A percentile compares a stretch with the other conserved stretches of the same genome.
phyloP scores from a whole-genome alignment of 2,797 vertebrate species.

The Pangasius mekongensis region DNA sequence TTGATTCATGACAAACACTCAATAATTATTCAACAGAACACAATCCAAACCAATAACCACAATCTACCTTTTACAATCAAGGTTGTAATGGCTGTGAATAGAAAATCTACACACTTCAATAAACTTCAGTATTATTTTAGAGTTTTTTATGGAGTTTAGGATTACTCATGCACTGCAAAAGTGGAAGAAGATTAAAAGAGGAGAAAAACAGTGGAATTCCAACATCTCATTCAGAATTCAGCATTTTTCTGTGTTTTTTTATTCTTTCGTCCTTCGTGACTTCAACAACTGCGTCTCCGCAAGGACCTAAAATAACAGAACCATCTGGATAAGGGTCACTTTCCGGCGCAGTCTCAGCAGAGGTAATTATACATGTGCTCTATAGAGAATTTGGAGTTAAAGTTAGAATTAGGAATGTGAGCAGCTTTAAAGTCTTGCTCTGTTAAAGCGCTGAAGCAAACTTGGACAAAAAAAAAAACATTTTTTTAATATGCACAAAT shows the following conservation, averaged over 20 bases:
- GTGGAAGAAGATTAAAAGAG: background rate
- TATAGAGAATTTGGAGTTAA: constrained; percentile 29
- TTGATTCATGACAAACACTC: background rate
- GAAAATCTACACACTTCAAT: background rate
- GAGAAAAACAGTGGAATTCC: constrained; percentile 2
- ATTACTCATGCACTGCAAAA: background rate
- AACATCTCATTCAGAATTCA: constrained; percentile 61
- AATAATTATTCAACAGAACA: background rate
- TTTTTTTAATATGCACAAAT: background rate
- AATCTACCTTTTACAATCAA: background rate
- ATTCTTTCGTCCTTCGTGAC: constrained; percentile 51
- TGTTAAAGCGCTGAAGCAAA: background rate
- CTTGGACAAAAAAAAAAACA: background rate
- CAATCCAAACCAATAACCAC: background rate
- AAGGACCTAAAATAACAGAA: constrained; percentile 63
- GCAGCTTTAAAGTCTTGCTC: constrained; percentile 10
- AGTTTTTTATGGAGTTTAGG: background rate
- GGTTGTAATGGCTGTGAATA: background rate
- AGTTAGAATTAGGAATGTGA: constrained; percentile 27
- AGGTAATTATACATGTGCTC: constrained; percentile 40
- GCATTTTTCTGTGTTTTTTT: constrained; percentile 54
- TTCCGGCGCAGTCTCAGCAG: constrained; percentile 51
- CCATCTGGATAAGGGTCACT: constrained; percentile 65
- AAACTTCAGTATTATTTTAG: background rate
- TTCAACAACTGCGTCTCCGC: constrained; percentile 54